phyloP scores from a whole-genome alignment of 2,113 vertebrate genomes.

The Burhinus oedicnemus region DNA sequence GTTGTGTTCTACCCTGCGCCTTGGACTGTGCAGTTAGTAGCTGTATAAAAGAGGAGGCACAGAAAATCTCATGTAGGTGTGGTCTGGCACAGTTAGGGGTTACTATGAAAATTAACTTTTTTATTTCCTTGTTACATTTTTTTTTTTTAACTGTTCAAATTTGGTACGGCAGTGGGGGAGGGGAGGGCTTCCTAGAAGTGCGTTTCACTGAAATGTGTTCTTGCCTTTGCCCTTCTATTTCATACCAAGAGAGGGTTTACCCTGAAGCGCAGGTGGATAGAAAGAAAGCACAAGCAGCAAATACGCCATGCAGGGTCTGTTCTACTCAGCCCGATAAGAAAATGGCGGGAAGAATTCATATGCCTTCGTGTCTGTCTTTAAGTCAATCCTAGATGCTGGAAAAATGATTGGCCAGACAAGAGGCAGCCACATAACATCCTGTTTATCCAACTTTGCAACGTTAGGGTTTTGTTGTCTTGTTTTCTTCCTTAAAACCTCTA shows the following conservation, averaged over 20 bases:
- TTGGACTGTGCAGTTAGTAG: background rate
- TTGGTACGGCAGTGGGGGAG: background rate
- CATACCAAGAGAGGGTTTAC: background rate
- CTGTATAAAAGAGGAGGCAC: background rate
- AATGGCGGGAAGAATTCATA: background rate
- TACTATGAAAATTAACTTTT: background rate
- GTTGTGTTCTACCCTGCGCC: background rate
- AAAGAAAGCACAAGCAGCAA: background rate
- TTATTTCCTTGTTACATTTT: background rate
- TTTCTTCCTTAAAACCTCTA: background rate
- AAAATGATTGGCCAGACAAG: background rate
- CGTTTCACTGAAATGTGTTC: background rate
- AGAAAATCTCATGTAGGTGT: background rate
- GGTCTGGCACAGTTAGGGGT: background rate
- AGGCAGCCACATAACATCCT: background rate
- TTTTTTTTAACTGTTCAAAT: background rate
- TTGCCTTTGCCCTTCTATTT: background rate
- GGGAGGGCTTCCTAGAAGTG: slow-evolving; percentile 27
- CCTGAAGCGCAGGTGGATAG: background rate
- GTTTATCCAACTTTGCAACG: background rate
- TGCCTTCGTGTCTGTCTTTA: background rate
- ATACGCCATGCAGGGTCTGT: rapidly evolving
- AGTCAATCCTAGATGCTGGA: background rate
- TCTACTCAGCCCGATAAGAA: background rate
- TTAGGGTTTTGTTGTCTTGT: background rate